Evolutionary conservation across 2,113 vertebrate genomes (phyloP), one percentile per base, ranked within the genome.

Genomic region (Tricholaema leucomelas): DNA sequence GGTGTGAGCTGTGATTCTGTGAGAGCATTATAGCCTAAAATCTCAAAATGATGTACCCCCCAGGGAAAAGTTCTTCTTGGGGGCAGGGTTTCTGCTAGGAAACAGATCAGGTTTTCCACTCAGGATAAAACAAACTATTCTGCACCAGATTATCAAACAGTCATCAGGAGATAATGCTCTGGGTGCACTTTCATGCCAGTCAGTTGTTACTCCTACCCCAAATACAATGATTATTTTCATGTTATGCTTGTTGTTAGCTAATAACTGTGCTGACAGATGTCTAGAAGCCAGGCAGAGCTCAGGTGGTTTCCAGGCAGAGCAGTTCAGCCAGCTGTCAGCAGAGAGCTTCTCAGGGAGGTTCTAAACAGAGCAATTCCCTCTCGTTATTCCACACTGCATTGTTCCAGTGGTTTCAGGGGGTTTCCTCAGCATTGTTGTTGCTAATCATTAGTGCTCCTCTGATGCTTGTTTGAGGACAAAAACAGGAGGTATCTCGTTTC

Each of bases 201-300:
- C 58, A 91, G 79, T 72, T 81, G 81, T 83, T 94, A 73, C 90
- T 94, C 48, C 76, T 90, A 25, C 61, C 73, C 27, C 85, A 88
- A 93, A 85, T 7, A 93, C 31, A 92, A 91, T 0, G 1, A 92
- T 92, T 91, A 92, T 96, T 95, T 94, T 93, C 56, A 87, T 91
- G 88, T 89, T 93, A 67, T 48, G 48, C 75, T 80, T 95, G 46
- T 87, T 95, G 92, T 73, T 84, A 94, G 69, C 81, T 93, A 94
- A 94, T 80, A 91, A 82, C 71, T 87, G 90, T 90, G 87, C 75
- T 81, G 93, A 95, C 88, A 94, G 92, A 93, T 87, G 78, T 89
- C 64, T 89, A 93, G 71, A 85, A 93, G 85, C 52, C 87, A 88
- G 30, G 78, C 75, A 74, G 33, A 13, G 52, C 81, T 94, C 91